Evolutionary conservation across 1,140 invertebrate species (phyloP), one percentile per base, ranked within the genome.

Genomic region (Augochlora pura): DNA sequence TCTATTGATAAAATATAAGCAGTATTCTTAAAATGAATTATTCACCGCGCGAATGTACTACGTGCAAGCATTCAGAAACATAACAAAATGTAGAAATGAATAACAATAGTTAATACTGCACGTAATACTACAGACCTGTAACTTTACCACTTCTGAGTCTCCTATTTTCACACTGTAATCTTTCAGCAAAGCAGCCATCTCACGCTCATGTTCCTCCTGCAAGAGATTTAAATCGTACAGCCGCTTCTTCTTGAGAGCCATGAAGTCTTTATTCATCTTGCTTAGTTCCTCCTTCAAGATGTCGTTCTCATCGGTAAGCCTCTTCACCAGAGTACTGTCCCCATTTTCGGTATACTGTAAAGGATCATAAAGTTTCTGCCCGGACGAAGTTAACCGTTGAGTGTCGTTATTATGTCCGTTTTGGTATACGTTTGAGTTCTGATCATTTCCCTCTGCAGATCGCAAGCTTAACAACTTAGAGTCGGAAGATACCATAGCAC

Each of bases 201-300:
- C 96, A 42, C 95, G 94, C 85, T 97, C 96, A 76, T 97, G 96
- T 9, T 96, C 96, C 76, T 96, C 94, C 91, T 97, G 96, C 6
- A 97, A 91, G 8, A 96, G 94, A 90, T 96, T 96, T 10, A 97
- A 94, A 92, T 97, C 96, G 86, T 96, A 95, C 81, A 97, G 92
- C 42, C 96, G 92, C 87, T 96, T 97, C 77, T 95, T 95, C 84
- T 97, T 96, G 79, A 97, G 90, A 32, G 94, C 90, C 87, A 95
- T 95, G 77, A 96, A 95, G 83, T 97, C 94, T 83, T 94, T 90
- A 86, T 95, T 93, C 85, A 95, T 90, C 92, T 94, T 94, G 86
- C 94, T 92, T 38, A 95, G 86, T 88, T 96, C 94, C 89, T 95
- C 92, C 90, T 94, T 94, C 77, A 95, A 60, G 72, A 93, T 90